Evolutionary conservation across 2,888 invertebrate species (phyloP), one percentile per base, ranked within the genome.

Genomic region (Chalcosyrphus nemorum): DNA sequence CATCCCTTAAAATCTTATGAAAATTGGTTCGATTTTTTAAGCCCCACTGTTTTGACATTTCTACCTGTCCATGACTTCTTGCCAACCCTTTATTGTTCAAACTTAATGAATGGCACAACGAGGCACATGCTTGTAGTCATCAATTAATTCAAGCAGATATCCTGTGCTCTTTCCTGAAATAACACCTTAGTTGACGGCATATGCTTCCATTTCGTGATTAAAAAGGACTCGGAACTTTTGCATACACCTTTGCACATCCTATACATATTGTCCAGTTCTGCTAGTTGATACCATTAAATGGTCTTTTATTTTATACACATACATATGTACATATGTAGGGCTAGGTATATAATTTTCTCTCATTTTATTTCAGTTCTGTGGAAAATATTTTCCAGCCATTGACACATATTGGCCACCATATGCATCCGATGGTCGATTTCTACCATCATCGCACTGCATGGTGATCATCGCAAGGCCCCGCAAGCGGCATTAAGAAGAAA

Each of bases 361-460:
- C 47, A 29, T 45, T 66, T 45, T 19, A 70, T 75, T 57, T 61
- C 43, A 19, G 17, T 57, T 63, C 21, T 32, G 38, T 21, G 66
- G 57, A 59, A 84, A 74, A 74, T 78, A 80, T 80, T 45, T n/a
- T 38, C 13, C 45, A 68, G 38, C 71, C 57, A 84, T 70, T 84
- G 80, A 80, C 84, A 84, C 78, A 82, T 82, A 72, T 72, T 77
- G 72, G 78, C 38, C 82, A 27, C 56, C 84, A 84, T 80, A 65
- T 84, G 84, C 78, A 74, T 74, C 47, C 32, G 80, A 84, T 84
- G 57, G 84, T 45, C 80, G 74, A 78, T 78, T 78, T 45, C 29
- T 57, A 54, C 74, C 65, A 74, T 84, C 78, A 74, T 59, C 78
- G 65, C 41, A 57, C 65, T 65, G 74, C 68, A 74, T 76, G 59